Evolutionary conservation across 2,113 vertebrate species (phyloP).

Genomic region (Nematolebias whitei): DNA sequence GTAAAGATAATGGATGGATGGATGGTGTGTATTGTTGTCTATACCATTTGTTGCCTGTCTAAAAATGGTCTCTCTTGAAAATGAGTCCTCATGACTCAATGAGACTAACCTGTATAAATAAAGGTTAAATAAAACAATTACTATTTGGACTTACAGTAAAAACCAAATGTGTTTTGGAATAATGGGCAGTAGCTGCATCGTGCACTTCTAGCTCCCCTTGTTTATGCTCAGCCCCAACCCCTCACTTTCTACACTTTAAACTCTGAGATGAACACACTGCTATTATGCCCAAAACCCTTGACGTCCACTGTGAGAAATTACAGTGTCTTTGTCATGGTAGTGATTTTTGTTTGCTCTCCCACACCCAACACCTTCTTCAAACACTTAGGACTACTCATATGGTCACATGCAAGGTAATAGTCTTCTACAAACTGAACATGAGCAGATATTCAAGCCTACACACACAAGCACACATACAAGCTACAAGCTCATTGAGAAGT

Average conservation of each 20-base stretch:
- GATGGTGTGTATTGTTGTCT: too few relatives aligned
- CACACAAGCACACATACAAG: conserved; percentile 4
- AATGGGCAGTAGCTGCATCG: too few relatives aligned
- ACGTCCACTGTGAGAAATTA: conserved; percentile 57
- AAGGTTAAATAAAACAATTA: too few relatives aligned
- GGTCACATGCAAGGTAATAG: conserved; percentile 10
- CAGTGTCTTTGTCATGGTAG: conserved; percentile 87
- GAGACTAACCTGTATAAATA: too few relatives aligned
- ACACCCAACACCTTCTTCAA: conserved; percentile 28
- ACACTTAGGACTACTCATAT: background rate
- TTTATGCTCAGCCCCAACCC: conserved; percentile 24
- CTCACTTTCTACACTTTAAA: conserved; percentile 69
- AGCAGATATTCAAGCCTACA: conserved; percentile 9
- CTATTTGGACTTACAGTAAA: too few relatives aligned
- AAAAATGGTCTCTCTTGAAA: too few relatives aligned
- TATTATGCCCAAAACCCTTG: conserved; percentile 37
- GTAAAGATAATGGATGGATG: too few relatives aligned
- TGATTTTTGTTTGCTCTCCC: conserved; percentile 68
- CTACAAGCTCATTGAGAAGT: conserved; percentile 4
- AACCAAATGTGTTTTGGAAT: too few relatives aligned
- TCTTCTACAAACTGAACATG: conserved; percentile 24
- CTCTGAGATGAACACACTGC: conserved; percentile 85
- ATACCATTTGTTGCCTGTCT: too few relatives aligned
- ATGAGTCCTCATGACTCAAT: too few relatives aligned
- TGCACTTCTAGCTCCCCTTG: background rate